phyloP scores from a whole-genome alignment of 2,113 vertebrate genomes.

The Gallinago undulata region DNA sequence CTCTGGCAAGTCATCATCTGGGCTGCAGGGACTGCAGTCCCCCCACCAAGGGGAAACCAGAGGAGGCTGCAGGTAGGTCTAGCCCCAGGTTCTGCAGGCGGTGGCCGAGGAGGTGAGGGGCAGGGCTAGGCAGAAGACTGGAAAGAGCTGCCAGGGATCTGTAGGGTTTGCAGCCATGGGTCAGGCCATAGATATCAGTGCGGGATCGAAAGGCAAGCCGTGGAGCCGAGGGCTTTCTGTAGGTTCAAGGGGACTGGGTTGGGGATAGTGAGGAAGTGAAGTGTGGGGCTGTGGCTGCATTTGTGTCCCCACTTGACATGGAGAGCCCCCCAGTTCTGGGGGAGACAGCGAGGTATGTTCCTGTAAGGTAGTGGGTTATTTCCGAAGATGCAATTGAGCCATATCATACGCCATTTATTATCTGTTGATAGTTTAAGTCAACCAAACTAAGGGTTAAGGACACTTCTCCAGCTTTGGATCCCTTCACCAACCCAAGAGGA shows the following conservation, averaged over 20 bases:
- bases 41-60: background rate
- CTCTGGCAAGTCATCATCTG: background rate
- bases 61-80: background rate
- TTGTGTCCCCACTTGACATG: background rate
- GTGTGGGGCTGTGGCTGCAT: background rate
- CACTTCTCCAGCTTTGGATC: background rate
- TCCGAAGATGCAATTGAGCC: background rate
- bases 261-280: background rate
- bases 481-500: fast-evolving
- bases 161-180: background rate
- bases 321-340: background rate
- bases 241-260: background rate
- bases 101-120: background rate
- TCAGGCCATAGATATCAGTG: fast-evolving
- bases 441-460: background rate
- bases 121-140: background rate
- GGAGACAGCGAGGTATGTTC: background rate
- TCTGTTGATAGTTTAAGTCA: background rate
- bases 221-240: background rate
- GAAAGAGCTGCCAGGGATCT: background rate
- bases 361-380: background rate
- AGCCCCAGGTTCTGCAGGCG: background rate
- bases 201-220: background rate
- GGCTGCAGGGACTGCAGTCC: fast-evolving
- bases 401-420: background rate